Conservation (phyloP, 1,140 invertebrate species). For the Adelges cooleyi region DNA sequence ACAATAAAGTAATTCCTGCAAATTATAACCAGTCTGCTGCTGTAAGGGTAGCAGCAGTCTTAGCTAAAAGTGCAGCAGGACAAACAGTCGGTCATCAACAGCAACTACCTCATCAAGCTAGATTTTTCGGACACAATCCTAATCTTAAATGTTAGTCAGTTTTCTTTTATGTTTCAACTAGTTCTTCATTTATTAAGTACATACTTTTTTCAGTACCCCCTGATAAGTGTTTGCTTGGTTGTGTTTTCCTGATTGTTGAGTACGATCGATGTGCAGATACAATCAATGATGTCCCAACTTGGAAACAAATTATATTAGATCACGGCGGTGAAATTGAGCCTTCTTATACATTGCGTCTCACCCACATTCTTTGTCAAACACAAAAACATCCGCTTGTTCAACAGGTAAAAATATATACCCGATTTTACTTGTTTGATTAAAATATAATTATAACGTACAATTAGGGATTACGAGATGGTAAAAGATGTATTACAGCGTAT, state of each 20-base stretch:
- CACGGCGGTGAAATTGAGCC: slow-evolving; percentile 82
- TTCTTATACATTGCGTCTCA: slow-evolving; percentile 70
- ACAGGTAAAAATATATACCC: slow-evolving; percentile 45
- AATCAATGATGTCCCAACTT: slow-evolving; percentile 50
- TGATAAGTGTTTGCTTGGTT: slow-evolving; percentile 79
- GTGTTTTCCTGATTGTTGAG: slow-evolving; percentile 79
- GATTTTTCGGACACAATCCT: slow-evolving; percentile 77
- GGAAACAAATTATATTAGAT: slow-evolving; percentile 71
- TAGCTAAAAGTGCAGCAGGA: slow-evolving; percentile 38
- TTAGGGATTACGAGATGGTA: slow-evolving; percentile 61
- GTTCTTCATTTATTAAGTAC: slow-evolving; percentile 30
- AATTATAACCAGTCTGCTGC: slow-evolving; percentile 34
- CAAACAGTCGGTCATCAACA: slow-evolving; percentile 35
- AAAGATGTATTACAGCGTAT: slow-evolving; percentile 81
- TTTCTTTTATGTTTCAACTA: slow-evolving; percentile 20
- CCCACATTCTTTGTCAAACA: slow-evolving; percentile 82
- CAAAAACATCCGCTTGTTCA: slow-evolving; percentile 79
- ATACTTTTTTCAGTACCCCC: slow-evolving; percentile 56
- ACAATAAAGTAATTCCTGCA: slow-evolving; percentile 12
- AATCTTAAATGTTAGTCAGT: slow-evolving; percentile 58
- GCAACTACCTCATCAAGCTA: slow-evolving; percentile 41
- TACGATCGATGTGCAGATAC: slow-evolving; percentile 50
- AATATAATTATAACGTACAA: not conserved
- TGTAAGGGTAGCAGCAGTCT: slow-evolving; percentile 44
- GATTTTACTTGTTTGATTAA: not conserved